Evolutionary conservation across 2,888 invertebrate species (phyloP).

Genomic region (Chalcis sispes): DNA sequence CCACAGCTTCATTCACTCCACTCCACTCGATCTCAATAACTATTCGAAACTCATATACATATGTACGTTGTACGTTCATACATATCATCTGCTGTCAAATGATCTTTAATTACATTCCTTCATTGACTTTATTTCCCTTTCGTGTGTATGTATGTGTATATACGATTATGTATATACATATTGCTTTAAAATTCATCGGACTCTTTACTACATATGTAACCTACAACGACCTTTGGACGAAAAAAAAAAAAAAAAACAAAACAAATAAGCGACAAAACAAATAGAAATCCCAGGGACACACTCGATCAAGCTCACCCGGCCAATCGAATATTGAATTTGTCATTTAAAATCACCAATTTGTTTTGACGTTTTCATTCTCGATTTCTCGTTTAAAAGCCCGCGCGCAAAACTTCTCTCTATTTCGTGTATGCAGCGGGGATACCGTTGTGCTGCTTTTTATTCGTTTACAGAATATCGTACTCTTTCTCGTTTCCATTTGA

Average conservation of each 20-base stretch:
- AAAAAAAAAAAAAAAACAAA: conserved; percentile 16
- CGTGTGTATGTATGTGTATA: neutral
- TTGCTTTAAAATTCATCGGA: neutral
- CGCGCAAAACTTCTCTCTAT: conserved; percentile 11
- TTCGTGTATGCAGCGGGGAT: no score
- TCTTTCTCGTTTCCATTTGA: no score
- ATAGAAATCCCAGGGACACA: no score
- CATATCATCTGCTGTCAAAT: no score
- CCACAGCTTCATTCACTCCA: no score
- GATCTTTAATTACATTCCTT: no score
- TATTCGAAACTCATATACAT: no score
- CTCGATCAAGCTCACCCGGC: neutral
- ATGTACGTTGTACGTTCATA: no score
- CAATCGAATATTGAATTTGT: conserved; percentile 50
- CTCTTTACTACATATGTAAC: no score
- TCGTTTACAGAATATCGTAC: conserved; percentile 44
- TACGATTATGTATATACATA: neutral
- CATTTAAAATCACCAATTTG: conserved; percentile 49
- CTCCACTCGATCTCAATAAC: no score
- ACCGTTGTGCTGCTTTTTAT: conserved; percentile 44
- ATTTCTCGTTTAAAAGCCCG: conserved; percentile 33
- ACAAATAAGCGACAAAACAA: neutral
- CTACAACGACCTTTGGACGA: no score
- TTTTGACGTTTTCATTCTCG: conserved; percentile 47
- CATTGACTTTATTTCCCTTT: no score